Evolutionary conservation across 2,888 invertebrate species (phyloP), one percentile per base, ranked within the genome.

Genomic region (Argyresthia goedartella): DNA sequence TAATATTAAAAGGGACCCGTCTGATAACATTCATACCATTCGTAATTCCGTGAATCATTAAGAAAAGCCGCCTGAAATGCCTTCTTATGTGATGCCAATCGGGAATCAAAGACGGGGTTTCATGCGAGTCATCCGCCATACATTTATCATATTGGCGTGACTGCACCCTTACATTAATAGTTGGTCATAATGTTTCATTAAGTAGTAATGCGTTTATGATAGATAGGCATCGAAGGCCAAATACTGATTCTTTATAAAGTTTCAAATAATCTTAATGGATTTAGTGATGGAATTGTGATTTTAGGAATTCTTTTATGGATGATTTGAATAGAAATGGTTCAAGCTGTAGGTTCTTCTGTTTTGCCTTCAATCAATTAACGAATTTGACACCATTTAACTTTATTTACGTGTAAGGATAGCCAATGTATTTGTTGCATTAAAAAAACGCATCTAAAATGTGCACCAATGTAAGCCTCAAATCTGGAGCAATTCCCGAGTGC

Each of bases 141-240:
- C 81, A 86, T 86, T 81, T 73, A 84, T 86, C 85, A 86, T 65
- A 76, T 73, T 69, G 73, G 72, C 71, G 63, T 62, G 68, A 68
- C 80, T 79, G 75, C 84, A 76, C 82, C 84, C 82, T 62, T 60
- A 67, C 72, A 69, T 71, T 76, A 77, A 79, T 75, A 76, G 71
- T 62, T 61, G 66, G 72, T 77, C 76, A 81, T 84, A 81, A 84
- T 77, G 79, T 86, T 82, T 86, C 82, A 82, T 86, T 85, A 82
- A 74, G 74, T 72, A 68, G 65, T 79, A 82, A 80, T 78, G 76
- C 70, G 71, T 76, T 72, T 67, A 67, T 69, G 73, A 73, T 73
- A 70, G 25, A 25, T 25, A 63, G 59, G 59, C 63, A 61, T 67
- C 64, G 14, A 35, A 44, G 14, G 36, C 34, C 25, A 49, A 49